Conservation (phyloP, 1,140 invertebrate species). For the Diabrotica virgifera region DNA sequence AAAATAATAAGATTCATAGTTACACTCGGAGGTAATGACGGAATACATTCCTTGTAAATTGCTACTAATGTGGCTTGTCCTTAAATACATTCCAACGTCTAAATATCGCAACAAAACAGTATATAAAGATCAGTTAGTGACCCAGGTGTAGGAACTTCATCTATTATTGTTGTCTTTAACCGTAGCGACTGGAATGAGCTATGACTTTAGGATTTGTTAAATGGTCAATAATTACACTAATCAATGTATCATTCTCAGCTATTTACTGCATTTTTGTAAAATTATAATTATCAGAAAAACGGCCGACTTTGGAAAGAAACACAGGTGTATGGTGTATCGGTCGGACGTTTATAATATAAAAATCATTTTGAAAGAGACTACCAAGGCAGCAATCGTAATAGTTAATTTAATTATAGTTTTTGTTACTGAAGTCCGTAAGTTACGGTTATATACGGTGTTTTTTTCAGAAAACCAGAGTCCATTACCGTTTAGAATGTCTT, state of each 20-base stretch:
- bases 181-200: constrained; percentile 18
- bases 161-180: constrained; percentile 22
- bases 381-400: constrained; percentile 16
- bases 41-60: constrained; percentile 16
- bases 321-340: constrained; percentile 24
- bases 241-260: constrained; percentile 22
- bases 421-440: background rate
- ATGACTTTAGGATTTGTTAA: constrained; percentile 20
- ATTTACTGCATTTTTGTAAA: constrained; percentile 38
- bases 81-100: constrained; percentile 15
- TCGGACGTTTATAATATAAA: constrained; percentile 15
- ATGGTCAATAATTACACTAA: constrained; percentile 29
- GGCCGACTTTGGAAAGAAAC: constrained; percentile 4
- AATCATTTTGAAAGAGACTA: constrained; percentile 18
- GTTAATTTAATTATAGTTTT: constrained; percentile 22
- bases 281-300: constrained; percentile 26
- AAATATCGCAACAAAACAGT: constrained; percentile 17
- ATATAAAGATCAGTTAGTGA: constrained; percentile 20
- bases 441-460: constrained; percentile 6
- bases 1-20: constrained; percentile 14
- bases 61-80: constrained; percentile 16
- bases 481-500: constrained; percentile 6
- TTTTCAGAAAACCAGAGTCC: background rate
- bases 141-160: constrained; percentile 21
- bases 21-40: constrained; percentile 10